phyloP scores from a whole-genome alignment of 2,888 invertebrate genomes.

The Flabesymbios commensalis region DNA sequence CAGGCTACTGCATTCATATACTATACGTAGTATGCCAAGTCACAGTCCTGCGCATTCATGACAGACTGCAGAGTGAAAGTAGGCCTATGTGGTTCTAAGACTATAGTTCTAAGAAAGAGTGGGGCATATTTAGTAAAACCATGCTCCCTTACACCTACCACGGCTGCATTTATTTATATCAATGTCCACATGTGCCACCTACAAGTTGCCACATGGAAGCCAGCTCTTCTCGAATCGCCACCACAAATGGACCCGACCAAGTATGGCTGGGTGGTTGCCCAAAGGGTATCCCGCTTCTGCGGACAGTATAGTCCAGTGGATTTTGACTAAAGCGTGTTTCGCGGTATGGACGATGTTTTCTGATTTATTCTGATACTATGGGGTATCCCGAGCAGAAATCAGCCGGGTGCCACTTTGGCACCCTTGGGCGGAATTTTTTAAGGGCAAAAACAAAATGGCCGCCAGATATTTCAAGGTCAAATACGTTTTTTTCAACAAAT shows the following conservation, averaged over 20 bases:
- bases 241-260: conserved; percentile 4
- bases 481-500: too few species aligned
- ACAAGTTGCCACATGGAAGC: conserved; percentile 8
- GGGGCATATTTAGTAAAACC: conserved; percentile 7
- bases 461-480: too few species aligned
- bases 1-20: conserved; percentile 2
- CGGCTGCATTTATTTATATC: conserved; percentile 5
- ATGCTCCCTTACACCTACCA: conserved; percentile 14
- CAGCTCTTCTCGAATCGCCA: not conserved
- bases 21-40: conserved; percentile 3
- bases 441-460: too few species aligned
- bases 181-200: conserved; percentile 5
- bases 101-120: conserved; percentile 2
- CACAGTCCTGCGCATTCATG: conserved; percentile 9
- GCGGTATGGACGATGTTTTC: too few species aligned
- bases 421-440: too few species aligned
- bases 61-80: not conserved
- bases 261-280: conserved; percentile 5
- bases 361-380: too few species aligned
- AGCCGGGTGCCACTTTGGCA: too few species aligned
- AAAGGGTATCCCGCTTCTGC: not conserved
- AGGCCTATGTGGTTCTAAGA: conserved; percentile 1
- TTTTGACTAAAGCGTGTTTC: too few species aligned
- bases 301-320: too few species aligned
- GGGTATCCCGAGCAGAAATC: too few species aligned